Conservation (phyloP, 2,797 vertebrate species). For the Lagothrix lagotricha region DNA sequence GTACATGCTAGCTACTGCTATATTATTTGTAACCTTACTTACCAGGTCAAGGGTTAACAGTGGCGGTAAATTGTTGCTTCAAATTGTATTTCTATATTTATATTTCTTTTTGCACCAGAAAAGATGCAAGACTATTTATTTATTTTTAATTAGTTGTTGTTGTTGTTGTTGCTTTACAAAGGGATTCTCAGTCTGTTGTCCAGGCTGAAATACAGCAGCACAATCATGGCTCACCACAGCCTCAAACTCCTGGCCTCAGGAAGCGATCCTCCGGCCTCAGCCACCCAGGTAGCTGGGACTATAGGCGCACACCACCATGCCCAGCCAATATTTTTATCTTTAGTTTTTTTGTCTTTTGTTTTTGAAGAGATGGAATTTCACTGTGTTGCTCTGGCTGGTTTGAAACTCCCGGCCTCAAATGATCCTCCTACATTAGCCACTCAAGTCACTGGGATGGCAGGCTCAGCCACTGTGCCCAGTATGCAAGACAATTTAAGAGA, state of each 20-base stretch:
- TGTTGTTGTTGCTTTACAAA: not conserved
- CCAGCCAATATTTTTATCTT: not conserved
- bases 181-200: not conserved
- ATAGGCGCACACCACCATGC: not conserved
- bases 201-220: not conserved
- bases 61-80: not conserved
- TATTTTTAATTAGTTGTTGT: not conserved
- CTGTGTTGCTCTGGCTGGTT: not conserved
- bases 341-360: not conserved
- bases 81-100: not conserved
- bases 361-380: not conserved
- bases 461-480: not conserved
- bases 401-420: not conserved
- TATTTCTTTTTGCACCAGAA: slow-evolving; percentile 26
- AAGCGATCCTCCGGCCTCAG: not conserved
- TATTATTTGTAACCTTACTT: not conserved
- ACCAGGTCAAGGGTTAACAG: not conserved
- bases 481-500: not conserved
- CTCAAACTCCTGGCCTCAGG: not conserved
- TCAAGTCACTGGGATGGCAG: not conserved
- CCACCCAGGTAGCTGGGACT: not conserved
- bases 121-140: not conserved
- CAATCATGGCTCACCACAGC: not conserved
- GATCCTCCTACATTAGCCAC: not conserved
- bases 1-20: not conserved